Evolutionary conservation across 2,113 vertebrate species (phyloP), one percentile per base, ranked within the genome.

Genomic region (Pipra filicauda): DNA sequence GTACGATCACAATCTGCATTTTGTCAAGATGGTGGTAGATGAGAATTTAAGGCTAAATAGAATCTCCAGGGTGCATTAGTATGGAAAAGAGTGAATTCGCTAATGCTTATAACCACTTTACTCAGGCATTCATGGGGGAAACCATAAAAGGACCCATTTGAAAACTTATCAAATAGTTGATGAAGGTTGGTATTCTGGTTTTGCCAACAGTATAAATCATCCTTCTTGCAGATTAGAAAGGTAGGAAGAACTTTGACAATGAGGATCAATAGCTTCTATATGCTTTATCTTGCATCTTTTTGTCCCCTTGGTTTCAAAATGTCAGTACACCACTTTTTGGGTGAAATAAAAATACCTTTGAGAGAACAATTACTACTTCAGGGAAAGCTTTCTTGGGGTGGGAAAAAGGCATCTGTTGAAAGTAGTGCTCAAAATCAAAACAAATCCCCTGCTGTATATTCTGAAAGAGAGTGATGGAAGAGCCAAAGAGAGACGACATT

Each of bases 11-110:
- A 79, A 62, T 18, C 44, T 54, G 15, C 1, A 2, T 81, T 76
- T 62, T 78, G 18, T 43, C 15, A n/a, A n/a, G 69, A 8, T 71
- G 1, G 0, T 2, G 8, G 37, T 8, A n/a, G n/a, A 48, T 71
- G 41, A 74, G 14, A 71, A 35, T 74, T 81, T 20, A 71, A 77
- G 59, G 49, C 23, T 65, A 14, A 83, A 48, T 5, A 73, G 55
- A 81, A 57, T 87, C 30, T 76, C 73, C 64, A 67, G 30, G 19
- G 13, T 87, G 44, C 35, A 70, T 59, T 52, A 69, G 3, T 46
- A 61, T 2, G 1, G 49, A 65, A 77, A 90, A 94, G 5, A 31
- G 21, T 44, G 8, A 55, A 73, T 84, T 89, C 80, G 15, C 14
- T 76, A 39, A 61, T 80, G 39, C 13, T 54, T 72, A 6, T 28